Evolutionary conservation across 2,888 invertebrate genomes (phyloP), one percentile per base, ranked within the genome.

Genomic region (Synanthedon myopaeformis): DNA sequence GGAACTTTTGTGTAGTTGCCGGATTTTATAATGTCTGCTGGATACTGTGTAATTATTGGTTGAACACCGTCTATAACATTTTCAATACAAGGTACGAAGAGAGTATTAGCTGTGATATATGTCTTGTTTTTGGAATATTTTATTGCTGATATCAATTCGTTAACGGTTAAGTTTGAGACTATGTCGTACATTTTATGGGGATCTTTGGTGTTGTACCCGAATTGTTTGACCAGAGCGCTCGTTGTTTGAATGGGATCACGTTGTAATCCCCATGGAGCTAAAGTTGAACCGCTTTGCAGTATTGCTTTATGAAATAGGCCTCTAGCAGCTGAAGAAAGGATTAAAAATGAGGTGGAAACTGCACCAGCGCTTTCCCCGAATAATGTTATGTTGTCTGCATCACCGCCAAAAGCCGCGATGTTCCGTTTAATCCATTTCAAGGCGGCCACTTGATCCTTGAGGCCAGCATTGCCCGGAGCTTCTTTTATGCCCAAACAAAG

Each of bases 381-480:
- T 41, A 87, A 59, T 0, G 86, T 86, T 0, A 87, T 77, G 51
- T 75, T 79, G 41, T 80, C 67, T 1, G 82, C 82, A 56, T 87
- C 69, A 11, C 87, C 87, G 42, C 86, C 83, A 49, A 87, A 87
- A 0, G 73, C 70, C 59, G 59, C 63, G 3, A 87, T 84, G 55
- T 87, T 87, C 17, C 73, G 67, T 59, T 72, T 70, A 13, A 87
- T 70, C 87, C 87, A 87, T 55, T 63, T 74, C 41, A 87, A 61
- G 8, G 86, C 86, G 2, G 83, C 83, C 54, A 85, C 65, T 60
- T 87, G 87, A 59, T 87, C 87, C 58, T 91, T 91, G 1, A 91
- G 67, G 0, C 91, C 91, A 52, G 90, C 90, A 65, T 92, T 92
- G 3, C 92, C 92, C 0, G 91, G 91, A 0, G 91, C 91, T 67